phyloP scores from a whole-genome alignment of 2,797 vertebrate genomes.

The Pseudomugil tenellus region DNA sequence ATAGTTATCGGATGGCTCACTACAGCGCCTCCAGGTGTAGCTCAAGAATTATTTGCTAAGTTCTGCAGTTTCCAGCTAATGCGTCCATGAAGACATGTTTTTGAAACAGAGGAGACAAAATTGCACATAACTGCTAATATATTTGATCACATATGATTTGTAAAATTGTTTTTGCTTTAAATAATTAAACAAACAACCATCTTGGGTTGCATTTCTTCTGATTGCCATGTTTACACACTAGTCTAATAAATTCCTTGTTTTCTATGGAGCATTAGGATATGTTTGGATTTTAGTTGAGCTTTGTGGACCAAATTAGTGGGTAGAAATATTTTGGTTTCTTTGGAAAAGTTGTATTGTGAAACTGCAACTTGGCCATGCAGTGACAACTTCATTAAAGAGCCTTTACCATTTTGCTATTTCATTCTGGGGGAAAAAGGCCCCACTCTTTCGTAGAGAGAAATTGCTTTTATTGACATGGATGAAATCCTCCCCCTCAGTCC shows the following conservation, averaged over 20 bases:
- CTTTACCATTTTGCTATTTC: constrained; percentile 40
- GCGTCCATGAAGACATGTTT: not conserved
- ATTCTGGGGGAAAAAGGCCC: constrained; percentile 40
- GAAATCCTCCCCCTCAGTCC: constrained; percentile 36
- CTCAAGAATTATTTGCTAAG: not conserved
- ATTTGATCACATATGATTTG: not conserved
- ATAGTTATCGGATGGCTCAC: constrained; percentile 7
- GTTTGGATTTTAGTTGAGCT: not conserved
- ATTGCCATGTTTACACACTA: not conserved
- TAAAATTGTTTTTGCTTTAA: not conserved
- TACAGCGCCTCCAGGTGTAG: not conserved
- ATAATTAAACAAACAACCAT: not conserved
- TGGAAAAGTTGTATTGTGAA: not conserved
- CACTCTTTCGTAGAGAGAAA: constrained; percentile 32
- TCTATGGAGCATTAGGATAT: not conserved
- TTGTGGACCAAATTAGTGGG: not conserved
- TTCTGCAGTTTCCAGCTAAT: not conserved
- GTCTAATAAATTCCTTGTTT: not conserved
- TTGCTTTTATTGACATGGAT: constrained; percentile 52
- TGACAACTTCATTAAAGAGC: constrained; percentile 37
- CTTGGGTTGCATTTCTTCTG: not conserved
- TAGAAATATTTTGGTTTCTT: constrained; percentile 1
- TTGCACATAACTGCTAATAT: not conserved
- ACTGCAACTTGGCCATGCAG: constrained; percentile 9
- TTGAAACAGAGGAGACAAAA: not conserved